Base-by-base conservation (phyloP, 2,797 vertebrate species). In the Avahi laniger region DNA sequence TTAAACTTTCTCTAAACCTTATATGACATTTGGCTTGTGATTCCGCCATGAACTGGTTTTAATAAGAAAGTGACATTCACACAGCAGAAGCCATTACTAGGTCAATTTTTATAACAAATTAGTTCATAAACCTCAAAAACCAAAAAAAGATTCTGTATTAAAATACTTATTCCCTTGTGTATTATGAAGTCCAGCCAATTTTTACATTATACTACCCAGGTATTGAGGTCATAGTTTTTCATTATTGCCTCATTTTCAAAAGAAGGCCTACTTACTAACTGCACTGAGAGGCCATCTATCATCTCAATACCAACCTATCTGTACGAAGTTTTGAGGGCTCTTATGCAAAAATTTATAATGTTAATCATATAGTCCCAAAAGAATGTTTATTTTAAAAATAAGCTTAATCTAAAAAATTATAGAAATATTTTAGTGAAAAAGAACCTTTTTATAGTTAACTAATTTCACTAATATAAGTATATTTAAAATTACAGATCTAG, bases 171-270 rank as follows among this genome's bases (percentile, higher is more conserved):
- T 96, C 98, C 93, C 96, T 89, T 8, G 75, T 50, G 97, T 95
- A 94, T 84, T 91, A 93, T 70, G 18, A 92, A 92, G 73, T 69
- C 26, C 33, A 89, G 84, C 92, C 91, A 97, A 97, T 95, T 98
- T 97, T 82, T 91, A 91, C 50, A 95, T 92, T 78, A 48, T 50
- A 82, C 50, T 87, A 96, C 67, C 38, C 75, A 79, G 73, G 61
- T 96, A 97, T 97, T 94, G 95, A 97, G 98, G 98, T 96, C 98
- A 98, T 89, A 97, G 87, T 76, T 79, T 92, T 94, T 93, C 94
- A 97, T 97, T 97, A 95, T 96, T 97, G 78, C 95, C 96, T 97
- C 96, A 96, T 93, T 97, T 96, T 96, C 93, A 94, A 96, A 95
- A 67, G 84, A 92, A 95, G 94, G 70, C 89, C 97, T 97, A 96